Conservation (phyloP, 2,888 invertebrate species). For the Punctoribates punctum region DNA sequence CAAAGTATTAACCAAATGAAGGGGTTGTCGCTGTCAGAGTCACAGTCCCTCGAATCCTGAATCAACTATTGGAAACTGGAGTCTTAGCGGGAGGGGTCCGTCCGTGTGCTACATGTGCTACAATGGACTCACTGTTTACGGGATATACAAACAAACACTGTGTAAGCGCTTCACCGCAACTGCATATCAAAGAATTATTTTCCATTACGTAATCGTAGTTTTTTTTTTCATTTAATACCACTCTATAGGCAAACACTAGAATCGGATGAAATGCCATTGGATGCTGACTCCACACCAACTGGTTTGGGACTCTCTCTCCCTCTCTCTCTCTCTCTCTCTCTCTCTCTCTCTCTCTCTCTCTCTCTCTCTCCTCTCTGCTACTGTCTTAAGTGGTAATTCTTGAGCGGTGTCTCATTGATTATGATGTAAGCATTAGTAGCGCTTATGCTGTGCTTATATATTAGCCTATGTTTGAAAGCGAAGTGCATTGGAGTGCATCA, state of each 20-base stretch:
- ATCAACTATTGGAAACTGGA: background rate
- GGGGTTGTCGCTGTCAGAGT: conserved; percentile 14
- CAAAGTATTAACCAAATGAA: background rate
- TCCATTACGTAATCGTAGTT: conserved; percentile 23
- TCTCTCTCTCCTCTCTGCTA: background rate
- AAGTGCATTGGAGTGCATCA: conserved; percentile 26
- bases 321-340: conserved; percentile 28
- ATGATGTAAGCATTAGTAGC: conserved; percentile 22
- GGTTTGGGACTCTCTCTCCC: background rate
- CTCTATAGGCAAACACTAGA: background rate
- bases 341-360: conserved; percentile 29
- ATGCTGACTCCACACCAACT: background rate
- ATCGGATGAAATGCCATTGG: background rate
- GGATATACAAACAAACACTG: conserved; percentile 6
- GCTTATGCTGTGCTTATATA: background rate
- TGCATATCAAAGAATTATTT: background rate
- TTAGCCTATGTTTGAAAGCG: background rate
- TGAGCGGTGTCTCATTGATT: conserved; percentile 30
- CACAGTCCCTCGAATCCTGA: background rate
- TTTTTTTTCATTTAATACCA: conserved; percentile 1
- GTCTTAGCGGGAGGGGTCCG: conserved; percentile 2
- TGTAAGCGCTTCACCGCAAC: background rate
- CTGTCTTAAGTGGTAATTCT: background rate
- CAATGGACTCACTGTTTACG: conserved; percentile 8
- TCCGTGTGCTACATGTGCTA: background rate